Evolutionary conservation across 2,888 invertebrate species (phyloP), one percentile per base, ranked within the genome.

Genomic region (Ceramica pisi): DNA sequence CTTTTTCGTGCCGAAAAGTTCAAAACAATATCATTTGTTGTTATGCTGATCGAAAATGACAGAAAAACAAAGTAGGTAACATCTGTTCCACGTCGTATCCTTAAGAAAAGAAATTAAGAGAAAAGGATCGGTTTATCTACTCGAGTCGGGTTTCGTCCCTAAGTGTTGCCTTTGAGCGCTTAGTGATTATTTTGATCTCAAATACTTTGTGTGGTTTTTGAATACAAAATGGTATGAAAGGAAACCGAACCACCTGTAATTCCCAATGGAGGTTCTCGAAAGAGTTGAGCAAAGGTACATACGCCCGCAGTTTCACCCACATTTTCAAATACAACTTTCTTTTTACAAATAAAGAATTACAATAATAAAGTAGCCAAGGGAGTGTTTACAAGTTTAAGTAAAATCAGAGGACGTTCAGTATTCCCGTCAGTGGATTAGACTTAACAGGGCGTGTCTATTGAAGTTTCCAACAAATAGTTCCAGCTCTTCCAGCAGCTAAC

Each of bases 31-130:
- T 53, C 10, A 67, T 72, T 76, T 76, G 21, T 51, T 71, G 62
- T 48, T 44, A 59, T 5, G 2, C 46, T 59, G 55, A 72, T 60
- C 50, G 21, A n/a, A 53, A 66, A 66, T 66, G 50, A 63, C 69
- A 66, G 59, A 57, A 59, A 67, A 68, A 81, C 63, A 66, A 66
- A 67, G 48, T 31, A 31, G 31, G 31, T 38, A 77, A 60, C 79
- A 72, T 63, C 78, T 81, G 77, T 56, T 48, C 46, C 12, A 46
- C 38, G 46, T 41, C 31, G 19, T 67, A 31, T 48, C 60, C 59
- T 26, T 60, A 51, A 50, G 46, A 59, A 23, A 51, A 65, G 56
- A 81, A 79, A 79, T 79, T 81, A 79, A 72, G 55, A 81, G 48
- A 63, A 68, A 81, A 73, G 68, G 67, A 68, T 67, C 68, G 51